These are phyloP conservation scores for Gnathonemus echidnorhynchus DNA, from an alignment of 2,113 vertebrate species.

Conservation along the genomic window DNA sequence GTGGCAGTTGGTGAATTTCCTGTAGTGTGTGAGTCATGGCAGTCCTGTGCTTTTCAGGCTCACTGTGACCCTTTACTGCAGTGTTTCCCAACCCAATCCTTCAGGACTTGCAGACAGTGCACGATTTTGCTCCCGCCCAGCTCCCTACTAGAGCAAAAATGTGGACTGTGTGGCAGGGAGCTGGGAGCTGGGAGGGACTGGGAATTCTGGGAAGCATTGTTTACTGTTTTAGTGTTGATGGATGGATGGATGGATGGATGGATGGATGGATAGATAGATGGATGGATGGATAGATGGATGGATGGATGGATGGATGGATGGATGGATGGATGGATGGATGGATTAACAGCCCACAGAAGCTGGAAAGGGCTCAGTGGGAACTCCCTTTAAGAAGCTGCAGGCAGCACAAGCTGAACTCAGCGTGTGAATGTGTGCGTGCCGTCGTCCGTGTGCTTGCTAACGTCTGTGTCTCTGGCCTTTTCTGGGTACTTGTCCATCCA, in stretches of 20 bases:
- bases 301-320: background rate
- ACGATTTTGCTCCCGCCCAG: background rate
- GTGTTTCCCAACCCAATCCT: background rate
- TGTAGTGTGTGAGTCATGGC: background rate
- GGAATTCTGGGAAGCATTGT: background rate
- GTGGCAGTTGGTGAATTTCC: background rate
- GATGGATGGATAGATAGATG: background rate
- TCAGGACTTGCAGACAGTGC: background rate
- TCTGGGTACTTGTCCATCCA: background rate
- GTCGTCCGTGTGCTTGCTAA: conserved; percentile 10
- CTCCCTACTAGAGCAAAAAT: background rate
- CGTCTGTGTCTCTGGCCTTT: conserved; percentile 13
- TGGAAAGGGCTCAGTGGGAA: background rate
- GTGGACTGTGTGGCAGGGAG: background rate
- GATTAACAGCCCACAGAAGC: background rate
- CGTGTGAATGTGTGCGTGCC: background rate
- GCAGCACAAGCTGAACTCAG: background rate
- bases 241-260: background rate
- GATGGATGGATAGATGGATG: no score
- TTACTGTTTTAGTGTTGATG: background rate
- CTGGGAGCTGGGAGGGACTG: background rate
- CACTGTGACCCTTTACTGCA: background rate
- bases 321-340: background rate
- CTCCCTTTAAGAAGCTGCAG: background rate
- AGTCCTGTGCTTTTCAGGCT: background rate